Evolutionary conservation across 2,113 vertebrate species (phyloP).

Genomic region (Myodes glareolus): DNA sequence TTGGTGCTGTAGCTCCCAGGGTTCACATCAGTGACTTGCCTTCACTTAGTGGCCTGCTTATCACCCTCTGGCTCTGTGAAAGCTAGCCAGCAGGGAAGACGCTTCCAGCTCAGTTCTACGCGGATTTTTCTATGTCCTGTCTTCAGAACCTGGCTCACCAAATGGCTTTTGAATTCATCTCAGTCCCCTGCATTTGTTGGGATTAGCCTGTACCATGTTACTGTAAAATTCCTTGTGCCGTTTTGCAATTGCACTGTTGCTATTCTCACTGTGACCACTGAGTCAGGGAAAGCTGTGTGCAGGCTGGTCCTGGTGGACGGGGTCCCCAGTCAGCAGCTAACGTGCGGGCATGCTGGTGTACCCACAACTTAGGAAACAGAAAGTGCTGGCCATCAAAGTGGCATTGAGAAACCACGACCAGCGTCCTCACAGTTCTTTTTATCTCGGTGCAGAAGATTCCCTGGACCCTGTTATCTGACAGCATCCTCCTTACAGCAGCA

Average conservation of each 20-base stretch:
- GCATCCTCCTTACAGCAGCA: background rate
- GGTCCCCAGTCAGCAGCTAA: background rate
- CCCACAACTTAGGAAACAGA: background rate
- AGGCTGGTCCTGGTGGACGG: background rate
- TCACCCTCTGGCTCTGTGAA: background rate
- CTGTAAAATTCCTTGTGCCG: background rate
- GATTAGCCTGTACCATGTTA: too few relatives aligned
- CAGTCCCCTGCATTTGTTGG: background rate
- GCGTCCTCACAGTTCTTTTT: background rate
- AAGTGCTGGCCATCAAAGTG: background rate
- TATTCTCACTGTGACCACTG: background rate
- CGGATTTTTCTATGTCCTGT: background rate
- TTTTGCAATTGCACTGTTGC: background rate
- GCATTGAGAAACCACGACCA: background rate
- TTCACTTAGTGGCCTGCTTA: background rate
- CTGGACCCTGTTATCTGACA: background rate
- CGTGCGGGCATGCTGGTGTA: background rate
- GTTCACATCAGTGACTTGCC: background rate
- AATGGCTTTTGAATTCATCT: background rate
- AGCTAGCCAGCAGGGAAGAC: background rate
- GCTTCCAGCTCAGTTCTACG: background rate
- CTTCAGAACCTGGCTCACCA: too few relatives aligned
- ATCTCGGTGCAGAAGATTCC: background rate
- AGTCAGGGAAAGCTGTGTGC: background rate
- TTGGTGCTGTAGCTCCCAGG: background rate